Conservation (phyloP, 2,113 vertebrate species). For the Salvator merianae region DNA sequence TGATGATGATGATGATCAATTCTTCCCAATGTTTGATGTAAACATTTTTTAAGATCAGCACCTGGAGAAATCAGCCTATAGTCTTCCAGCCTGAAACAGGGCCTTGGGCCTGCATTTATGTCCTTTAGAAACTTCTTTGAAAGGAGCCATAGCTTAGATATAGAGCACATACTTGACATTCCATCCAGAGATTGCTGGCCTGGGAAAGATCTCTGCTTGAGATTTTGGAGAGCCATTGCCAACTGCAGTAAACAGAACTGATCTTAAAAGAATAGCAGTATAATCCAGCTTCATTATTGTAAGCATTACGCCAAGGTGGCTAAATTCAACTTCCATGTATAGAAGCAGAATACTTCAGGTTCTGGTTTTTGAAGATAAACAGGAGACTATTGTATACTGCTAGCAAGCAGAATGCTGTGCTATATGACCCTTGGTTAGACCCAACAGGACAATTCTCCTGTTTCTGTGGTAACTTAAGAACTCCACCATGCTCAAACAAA, state of each 20-base stretch:
- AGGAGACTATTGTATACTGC: background rate
- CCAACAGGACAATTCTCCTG: background rate
- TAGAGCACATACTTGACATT: background rate
- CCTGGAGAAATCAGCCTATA: background rate
- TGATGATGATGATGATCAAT: background rate
- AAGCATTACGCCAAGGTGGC: background rate
- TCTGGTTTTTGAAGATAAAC: background rate
- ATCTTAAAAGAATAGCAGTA: background rate
- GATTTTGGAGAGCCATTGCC: background rate
- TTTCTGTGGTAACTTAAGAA: background rate
- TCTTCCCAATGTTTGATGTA: too few relatives aligned
- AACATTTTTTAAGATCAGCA: too few relatives aligned
- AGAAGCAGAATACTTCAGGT: background rate
- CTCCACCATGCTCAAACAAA: constrained; percentile 43
- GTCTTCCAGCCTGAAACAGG: background rate
- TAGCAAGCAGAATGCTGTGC: background rate
- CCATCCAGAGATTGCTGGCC: background rate
- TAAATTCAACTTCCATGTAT: background rate
- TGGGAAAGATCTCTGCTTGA: background rate
- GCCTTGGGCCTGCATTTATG: background rate
- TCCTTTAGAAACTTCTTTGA: background rate
- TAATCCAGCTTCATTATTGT: background rate
- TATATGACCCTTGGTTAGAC: background rate
- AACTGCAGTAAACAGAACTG: background rate
- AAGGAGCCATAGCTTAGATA: background rate